These are phyloP conservation scores for Pygoscelis antarcticus DNA, from an alignment of 2,113 vertebrate genomes.

Conservation along the genomic window DNA sequence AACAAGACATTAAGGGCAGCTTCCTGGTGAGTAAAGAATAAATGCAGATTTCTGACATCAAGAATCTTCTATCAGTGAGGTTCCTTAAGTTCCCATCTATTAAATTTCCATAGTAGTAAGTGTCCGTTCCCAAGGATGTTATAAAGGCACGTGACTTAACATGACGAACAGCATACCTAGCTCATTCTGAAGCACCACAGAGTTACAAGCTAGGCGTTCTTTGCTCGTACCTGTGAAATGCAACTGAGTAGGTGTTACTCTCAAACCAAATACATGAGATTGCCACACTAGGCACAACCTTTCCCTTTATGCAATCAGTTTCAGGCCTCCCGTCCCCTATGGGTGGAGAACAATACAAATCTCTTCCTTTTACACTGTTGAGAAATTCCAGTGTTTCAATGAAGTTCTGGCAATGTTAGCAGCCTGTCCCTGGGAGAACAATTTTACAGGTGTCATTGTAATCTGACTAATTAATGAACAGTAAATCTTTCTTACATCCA, in stretches of 20 bases:
- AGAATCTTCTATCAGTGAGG: neutral
- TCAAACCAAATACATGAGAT: neutral
- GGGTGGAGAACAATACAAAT: neutral
- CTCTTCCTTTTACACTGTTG: neutral
- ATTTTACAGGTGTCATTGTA: neutral
- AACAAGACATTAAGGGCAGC: neutral
- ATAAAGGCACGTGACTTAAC: neutral
- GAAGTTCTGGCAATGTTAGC: neutral
- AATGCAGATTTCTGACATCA: neutral
- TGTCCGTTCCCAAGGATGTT: neutral
- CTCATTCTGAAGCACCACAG: neutral
- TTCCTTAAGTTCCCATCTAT: neutral
- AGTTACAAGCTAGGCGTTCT: neutral
- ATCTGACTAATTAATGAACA: neutral
- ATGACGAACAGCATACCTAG: neutral
- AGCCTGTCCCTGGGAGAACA: neutral
- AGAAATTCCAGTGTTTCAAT: neutral
- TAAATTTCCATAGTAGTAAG: neutral
- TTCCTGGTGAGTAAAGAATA: neutral
- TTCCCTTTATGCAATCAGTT: neutral
- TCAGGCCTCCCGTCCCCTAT: neutral
- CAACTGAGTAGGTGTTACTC: neutral
- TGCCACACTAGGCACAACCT: neutral
- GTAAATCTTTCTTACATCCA: neutral
- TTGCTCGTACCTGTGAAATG: neutral